A percentile compares a stretch with the other conserved stretches of the same genome.
Conservation (phyloP, 2,113 vertebrate genomes). For the Pangasianodon gigas region DNA sequence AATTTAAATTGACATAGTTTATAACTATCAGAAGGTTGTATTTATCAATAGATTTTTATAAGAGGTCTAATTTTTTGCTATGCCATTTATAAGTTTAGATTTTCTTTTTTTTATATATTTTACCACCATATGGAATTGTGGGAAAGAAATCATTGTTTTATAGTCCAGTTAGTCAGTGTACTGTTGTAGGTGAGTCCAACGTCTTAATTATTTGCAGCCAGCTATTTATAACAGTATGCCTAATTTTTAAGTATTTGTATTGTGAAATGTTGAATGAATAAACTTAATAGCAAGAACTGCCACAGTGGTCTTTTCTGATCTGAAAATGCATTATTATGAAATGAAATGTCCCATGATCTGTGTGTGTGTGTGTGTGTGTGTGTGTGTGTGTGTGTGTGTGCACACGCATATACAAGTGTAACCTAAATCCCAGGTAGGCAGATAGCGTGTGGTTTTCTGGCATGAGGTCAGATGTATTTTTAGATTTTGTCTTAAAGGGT, state of each 20-base stretch:
- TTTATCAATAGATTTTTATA: slow-evolving; percentile 99
- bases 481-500: slow-evolving; percentile 40
- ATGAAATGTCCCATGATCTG: background rate
- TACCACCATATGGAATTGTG: slow-evolving; percentile 94
- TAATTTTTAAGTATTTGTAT: slow-evolving; percentile 99
- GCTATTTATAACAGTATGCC: slow-evolving; percentile 99
- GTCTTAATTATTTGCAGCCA: slow-evolving; percentile 99
- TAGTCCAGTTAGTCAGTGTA: slow-evolving; percentile 99
- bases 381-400: background rate
- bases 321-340: background rate
- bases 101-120: slow-evolving; percentile 87
- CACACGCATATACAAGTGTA: background rate
- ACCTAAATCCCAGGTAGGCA: slow-evolving; percentile 27
- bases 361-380: background rate
- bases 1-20: slow-evolving; percentile 99
- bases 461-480: slow-evolving; percentile 61
- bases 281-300: slow-evolving; percentile 88
- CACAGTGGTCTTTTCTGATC: background rate
- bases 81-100: slow-evolving; percentile 98
- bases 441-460: slow-evolving; percentile 37
- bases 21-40: slow-evolving; percentile 99
- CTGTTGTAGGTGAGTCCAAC: slow-evolving; percentile 88
- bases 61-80: slow-evolving; percentile 98
- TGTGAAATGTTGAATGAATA: slow-evolving; percentile 99
- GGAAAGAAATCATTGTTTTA: slow-evolving; percentile 93